phyloP scores from a whole-genome alignment of 2,113 vertebrate genomes.

The Pagrus major region DNA sequence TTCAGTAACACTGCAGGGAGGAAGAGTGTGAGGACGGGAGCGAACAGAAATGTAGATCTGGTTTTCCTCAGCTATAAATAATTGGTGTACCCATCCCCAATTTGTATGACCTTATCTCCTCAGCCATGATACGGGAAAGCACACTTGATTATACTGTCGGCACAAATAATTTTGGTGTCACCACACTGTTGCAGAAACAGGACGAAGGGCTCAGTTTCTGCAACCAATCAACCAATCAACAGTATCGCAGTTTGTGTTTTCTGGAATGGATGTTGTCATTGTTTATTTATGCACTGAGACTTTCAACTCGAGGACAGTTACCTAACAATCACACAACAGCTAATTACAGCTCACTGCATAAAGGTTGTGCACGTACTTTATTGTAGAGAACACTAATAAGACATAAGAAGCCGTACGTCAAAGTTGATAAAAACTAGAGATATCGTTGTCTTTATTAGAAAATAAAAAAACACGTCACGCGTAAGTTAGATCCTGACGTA shows the following conservation, averaged over 20 bases:
- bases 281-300: background rate
- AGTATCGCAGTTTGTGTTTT: background rate
- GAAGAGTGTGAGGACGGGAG: too few relatives aligned
- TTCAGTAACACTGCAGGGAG: too few relatives aligned
- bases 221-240: too few relatives aligned
- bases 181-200: conserved; percentile 12
- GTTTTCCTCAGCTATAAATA: conserved; percentile 23
- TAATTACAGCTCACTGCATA: background rate
- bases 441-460: too few relatives aligned
- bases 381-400: too few relatives aligned
- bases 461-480: too few relatives aligned
- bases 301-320: background rate
- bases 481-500: too few relatives aligned
- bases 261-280: background rate
- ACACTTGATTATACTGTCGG: conserved; percentile 38
- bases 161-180: conserved; percentile 36
- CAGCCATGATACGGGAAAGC: conserved; percentile 22
- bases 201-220: conserved; percentile 11
- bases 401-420: too few relatives aligned
- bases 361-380: too few relatives aligned
- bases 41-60: background rate
- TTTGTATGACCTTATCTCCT: conserved; percentile 42
- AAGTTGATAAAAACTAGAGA: too few relatives aligned
- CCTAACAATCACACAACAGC: background rate
- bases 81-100: conserved; percentile 20